These are phyloP conservation scores for Tiliacea aurago DNA, from an alignment of 2,888 invertebrate genomes.

Conservation along the genomic window DNA sequence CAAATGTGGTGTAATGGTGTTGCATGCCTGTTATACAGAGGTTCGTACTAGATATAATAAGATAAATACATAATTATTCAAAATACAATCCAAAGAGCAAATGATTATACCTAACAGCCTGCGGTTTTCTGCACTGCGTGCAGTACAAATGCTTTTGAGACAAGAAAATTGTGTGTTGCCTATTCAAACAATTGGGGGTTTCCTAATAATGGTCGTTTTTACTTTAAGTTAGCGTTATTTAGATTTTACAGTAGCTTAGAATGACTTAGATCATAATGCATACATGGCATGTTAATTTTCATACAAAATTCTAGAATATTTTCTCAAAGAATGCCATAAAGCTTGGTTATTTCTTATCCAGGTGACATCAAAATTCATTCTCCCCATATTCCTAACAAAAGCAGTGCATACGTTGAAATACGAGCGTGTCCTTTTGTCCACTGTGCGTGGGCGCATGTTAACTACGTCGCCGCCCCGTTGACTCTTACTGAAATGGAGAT, in stretches of 20 bases:
- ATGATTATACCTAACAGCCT: neutral
- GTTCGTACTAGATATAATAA: neutral
- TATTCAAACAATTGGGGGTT: neutral
- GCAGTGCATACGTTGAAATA: conserved; percentile 38
- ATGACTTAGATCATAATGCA: neutral
- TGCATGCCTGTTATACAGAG: too few species aligned
- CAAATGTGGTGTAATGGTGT: too few species aligned
- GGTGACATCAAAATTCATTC: neutral
- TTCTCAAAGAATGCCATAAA: neutral
- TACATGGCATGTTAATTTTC: neutral
- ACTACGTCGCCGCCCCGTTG: conserved; percentile 43
- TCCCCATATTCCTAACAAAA: conserved; percentile 41
- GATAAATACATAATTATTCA: neutral
- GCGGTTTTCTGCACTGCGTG: neutral
- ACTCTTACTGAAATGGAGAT: conserved; percentile 48
- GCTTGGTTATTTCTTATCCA: neutral
- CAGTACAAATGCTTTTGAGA: neutral
- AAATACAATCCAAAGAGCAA: neutral
- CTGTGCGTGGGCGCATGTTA: conserved; percentile 58
- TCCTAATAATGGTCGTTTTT: neutral
- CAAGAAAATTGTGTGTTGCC: neutral
- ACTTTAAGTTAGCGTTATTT: neutral
- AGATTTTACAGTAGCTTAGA: neutral
- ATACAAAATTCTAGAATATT: neutral
- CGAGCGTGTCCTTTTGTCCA: conserved; percentile 46